These are phyloP conservation scores for Stictonetta naevosa DNA, from an alignment of 2,113 vertebrate species.

Conservation along the genomic window DNA sequence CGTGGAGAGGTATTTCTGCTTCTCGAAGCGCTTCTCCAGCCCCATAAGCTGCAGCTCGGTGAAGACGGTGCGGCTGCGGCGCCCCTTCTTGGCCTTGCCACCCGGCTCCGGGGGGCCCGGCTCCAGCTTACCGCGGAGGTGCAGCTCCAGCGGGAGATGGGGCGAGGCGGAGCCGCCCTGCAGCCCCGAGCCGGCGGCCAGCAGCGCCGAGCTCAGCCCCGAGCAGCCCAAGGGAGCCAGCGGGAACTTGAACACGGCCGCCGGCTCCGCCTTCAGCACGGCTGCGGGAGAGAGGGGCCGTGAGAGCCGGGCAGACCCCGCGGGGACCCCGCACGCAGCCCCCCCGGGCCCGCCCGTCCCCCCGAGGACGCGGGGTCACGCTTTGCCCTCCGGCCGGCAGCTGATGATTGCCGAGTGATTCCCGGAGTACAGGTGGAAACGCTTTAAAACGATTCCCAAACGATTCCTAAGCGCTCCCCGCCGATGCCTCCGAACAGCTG, in stretches of 20 bases:
- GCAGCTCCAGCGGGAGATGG: slow-evolving; percentile 93
- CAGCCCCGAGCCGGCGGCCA: slow-evolving; percentile 86
- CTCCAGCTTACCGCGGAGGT: slow-evolving; percentile 95
- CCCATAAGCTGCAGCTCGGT: slow-evolving; percentile 99
- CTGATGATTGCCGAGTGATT: not conserved
- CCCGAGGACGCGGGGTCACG: rapidly evolving
- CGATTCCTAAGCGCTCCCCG: not conserved
- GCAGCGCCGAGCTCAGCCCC: slow-evolving; percentile 85
- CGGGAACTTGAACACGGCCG: slow-evolving; percentile 93
- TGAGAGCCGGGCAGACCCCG: not conserved
- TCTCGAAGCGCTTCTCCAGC: slow-evolving; percentile 98
- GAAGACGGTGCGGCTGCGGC: slow-evolving; percentile 97
- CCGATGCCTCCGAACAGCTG: not conserved
- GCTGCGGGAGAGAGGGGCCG: slow-evolving; percentile 59
- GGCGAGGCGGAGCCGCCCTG: slow-evolving; percentile 80
- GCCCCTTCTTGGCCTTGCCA: slow-evolving; percentile 92
- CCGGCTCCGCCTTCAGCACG: slow-evolving; percentile 92
- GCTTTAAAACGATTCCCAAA: not conserved
- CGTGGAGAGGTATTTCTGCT: slow-evolving; percentile 98
- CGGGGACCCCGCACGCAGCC: rapidly evolving
- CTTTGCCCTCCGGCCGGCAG: not conserved
- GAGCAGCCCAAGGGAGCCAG: slow-evolving; percentile 90
- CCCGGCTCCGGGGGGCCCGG: slow-evolving; percentile 78
- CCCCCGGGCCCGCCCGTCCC: too few species aligned
- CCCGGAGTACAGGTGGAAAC: not conserved